A percentile compares a stretch with the other conserved stretches of the same genome.
These are phyloP conservation scores for Calameuta pallipes DNA, from an alignment of 2,888 invertebrate genomes.

Conservation along the genomic window DNA sequence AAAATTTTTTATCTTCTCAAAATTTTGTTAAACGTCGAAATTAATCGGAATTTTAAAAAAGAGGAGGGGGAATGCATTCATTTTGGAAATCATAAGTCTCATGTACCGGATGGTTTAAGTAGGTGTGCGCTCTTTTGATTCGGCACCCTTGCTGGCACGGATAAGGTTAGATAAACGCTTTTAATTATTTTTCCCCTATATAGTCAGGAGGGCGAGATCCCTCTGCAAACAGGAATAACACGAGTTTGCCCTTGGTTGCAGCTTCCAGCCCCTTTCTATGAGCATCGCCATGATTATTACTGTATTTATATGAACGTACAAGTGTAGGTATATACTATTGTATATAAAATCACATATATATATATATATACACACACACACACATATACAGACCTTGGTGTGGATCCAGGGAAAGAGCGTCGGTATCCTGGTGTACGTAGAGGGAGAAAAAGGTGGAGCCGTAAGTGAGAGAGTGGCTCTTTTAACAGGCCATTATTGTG, in stretches of 20 bases:
- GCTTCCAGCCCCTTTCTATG: slow-evolving; percentile 10
- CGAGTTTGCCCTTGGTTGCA: slow-evolving; percentile 31
- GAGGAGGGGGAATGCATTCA: not conserved
- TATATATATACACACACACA: no score
- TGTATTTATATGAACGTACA: slow-evolving; percentile 4
- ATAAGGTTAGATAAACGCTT: slow-evolving; percentile 48
- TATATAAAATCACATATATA: not conserved
- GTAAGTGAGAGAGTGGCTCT: slow-evolving; percentile 40
- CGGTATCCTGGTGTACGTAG: not conserved
- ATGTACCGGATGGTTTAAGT: not conserved
- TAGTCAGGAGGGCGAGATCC: slow-evolving; percentile 32
- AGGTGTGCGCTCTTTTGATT: not conserved
- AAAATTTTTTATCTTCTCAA: not conserved
- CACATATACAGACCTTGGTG: not conserved
- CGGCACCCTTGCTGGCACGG: slow-evolving; percentile 31
- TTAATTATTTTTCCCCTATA: slow-evolving; percentile 49
- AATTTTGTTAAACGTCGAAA: not conserved
- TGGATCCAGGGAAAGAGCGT: not conserved
- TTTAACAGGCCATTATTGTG: slow-evolving; percentile 56
- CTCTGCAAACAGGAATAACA: slow-evolving; percentile 42
- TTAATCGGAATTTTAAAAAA: not conserved
- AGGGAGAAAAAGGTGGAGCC: slow-evolving; percentile 18
- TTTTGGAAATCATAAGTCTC: not conserved
- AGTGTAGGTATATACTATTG: not conserved
- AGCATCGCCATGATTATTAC: slow-evolving; percentile 17